These are phyloP conservation scores for Drosophila neoperkinsi DNA, from an alignment of 2,888 invertebrate genomes.

Conservation along the genomic window DNA sequence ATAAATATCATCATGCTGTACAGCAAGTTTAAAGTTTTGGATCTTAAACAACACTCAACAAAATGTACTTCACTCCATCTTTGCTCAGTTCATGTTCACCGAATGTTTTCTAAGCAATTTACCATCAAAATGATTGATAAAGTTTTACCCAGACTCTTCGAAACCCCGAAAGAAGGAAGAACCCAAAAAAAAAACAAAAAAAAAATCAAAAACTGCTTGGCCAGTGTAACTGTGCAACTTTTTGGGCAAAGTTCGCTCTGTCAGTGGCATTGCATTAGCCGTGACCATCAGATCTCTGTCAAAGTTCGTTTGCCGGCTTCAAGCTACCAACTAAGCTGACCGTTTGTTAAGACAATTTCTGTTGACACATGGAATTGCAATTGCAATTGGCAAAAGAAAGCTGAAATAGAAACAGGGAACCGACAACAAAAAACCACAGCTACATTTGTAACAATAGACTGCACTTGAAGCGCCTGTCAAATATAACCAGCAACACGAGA, in stretches of 20 bases:
- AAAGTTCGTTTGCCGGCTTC: conserved; percentile 42
- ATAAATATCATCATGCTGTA: conserved; percentile 27
- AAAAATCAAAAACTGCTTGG: conserved; percentile 34
- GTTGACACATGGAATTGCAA: conserved; percentile 75
- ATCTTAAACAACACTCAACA: conserved; percentile 9
- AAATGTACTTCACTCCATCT: conserved; percentile 24
- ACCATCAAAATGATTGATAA: conserved; percentile 84
- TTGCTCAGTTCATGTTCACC: conserved; percentile 52
- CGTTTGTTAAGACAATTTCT: conserved; percentile 70
- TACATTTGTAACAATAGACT: conserved; percentile 52
- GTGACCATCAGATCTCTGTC: conserved; percentile 50
- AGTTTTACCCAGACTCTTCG: conserved; percentile 62
- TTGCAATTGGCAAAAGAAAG: conserved; percentile 54
- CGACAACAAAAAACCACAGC: conserved; percentile 8
- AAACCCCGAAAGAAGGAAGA: not conserved
- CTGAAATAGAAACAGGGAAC: conserved; percentile 3
- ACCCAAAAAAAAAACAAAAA: not conserved
- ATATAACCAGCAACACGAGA: conserved; percentile 15
- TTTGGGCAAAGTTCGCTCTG: conserved; percentile 35
- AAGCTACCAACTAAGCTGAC: conserved; percentile 42
- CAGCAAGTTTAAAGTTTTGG: not conserved
- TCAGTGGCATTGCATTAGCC: conserved; percentile 59
- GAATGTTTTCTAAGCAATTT: conserved; percentile 83
- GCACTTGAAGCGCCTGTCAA: conserved; percentile 53
- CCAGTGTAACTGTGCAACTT: conserved; percentile 38